Conservation (phyloP, 1,140 invertebrate species). For the Bactericera cockerelli region DNA sequence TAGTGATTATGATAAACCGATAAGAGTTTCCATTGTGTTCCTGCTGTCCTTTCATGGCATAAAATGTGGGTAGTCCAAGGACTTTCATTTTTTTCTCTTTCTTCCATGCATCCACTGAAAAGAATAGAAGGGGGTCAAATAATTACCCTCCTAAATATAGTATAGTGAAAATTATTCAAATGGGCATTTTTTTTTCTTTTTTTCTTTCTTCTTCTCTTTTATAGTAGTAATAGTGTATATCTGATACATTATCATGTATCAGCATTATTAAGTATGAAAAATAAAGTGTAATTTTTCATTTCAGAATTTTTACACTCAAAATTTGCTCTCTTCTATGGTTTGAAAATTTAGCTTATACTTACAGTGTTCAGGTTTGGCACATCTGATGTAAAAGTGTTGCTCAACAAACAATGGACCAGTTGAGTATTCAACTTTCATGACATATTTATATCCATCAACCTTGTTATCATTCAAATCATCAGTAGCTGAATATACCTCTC, state of each 20-base stretch:
- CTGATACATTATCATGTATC: too few species aligned
- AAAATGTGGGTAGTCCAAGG: conserved; percentile 72
- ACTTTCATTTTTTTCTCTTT: conserved; percentile 49
- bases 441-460: conserved; percentile 53
- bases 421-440: conserved; percentile 45
- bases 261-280: too few species aligned
- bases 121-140: conserved; percentile 17
- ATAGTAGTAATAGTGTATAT: too few species aligned
- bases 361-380: conserved; percentile 65
- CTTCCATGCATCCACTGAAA: conserved; percentile 61
- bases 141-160: too few species aligned
- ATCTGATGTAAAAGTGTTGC: conserved; percentile 84
- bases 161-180: too few species aligned
- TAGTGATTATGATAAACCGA: conserved; percentile 79
- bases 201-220: too few species aligned
- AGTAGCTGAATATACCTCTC: conserved; percentile 75
- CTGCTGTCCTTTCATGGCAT: conserved; percentile 64
- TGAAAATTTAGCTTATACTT: conserved; percentile 29
- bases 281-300: too few species aligned
- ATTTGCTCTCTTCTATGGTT: too few species aligned
- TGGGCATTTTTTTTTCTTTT: too few species aligned
- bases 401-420: conserved; percentile 93
- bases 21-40: conserved; percentile 59
- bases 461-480: conserved; percentile 50
- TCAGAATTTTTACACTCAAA: too few species aligned